phyloP scores from a whole-genome alignment of 2,113 vertebrate species.

The Oryzias javanicus region DNA sequence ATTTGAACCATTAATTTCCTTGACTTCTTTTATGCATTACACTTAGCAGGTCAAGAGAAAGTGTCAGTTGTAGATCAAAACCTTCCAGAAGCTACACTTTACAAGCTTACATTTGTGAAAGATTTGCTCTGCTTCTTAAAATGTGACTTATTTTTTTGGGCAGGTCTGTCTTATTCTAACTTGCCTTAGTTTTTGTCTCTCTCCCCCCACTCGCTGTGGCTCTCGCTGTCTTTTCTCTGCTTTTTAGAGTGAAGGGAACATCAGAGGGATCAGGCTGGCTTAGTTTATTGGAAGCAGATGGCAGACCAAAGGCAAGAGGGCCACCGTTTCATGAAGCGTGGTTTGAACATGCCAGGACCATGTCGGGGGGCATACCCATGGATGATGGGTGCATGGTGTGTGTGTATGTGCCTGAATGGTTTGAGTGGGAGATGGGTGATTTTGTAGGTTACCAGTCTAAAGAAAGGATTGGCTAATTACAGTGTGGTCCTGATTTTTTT shows the following conservation, averaged over 20 bases:
- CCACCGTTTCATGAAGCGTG: slow-evolving; percentile 76
- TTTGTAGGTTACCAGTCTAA: slow-evolving; percentile 67
- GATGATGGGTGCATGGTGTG: slow-evolving; percentile 64
- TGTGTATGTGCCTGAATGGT: slow-evolving; percentile 42
- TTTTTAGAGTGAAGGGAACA: slow-evolving; percentile 66
- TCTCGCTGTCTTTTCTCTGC: slow-evolving; percentile 52
- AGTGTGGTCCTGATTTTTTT: slow-evolving; percentile 12
- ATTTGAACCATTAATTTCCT: too few relatives aligned
- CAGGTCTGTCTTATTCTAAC: slow-evolving; percentile 29
- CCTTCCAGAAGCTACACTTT: too few relatives aligned
- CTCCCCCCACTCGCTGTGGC: slow-evolving; percentile 34
- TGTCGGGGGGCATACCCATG: slow-evolving; percentile 70
- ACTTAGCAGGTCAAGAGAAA: too few relatives aligned
- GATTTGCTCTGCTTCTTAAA: slow-evolving; percentile 44
- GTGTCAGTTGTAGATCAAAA: too few relatives aligned
- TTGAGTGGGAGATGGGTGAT: slow-evolving; percentile 32
- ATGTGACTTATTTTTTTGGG: slow-evolving; percentile 44
- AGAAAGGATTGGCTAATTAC: slow-evolving; percentile 45
- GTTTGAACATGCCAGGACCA: slow-evolving; percentile 75
- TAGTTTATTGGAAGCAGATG: slow-evolving; percentile 76
- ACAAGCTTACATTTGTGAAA: slow-evolving; percentile 13
- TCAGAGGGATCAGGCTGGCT: slow-evolving; percentile 76
- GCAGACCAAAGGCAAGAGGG: slow-evolving; percentile 74
- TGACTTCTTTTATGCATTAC: too few relatives aligned
- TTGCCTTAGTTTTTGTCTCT: slow-evolving; percentile 52